Evolutionary conservation across 2,113 vertebrate genomes (phyloP).

Genomic region (Phocoena phocoena): DNA sequence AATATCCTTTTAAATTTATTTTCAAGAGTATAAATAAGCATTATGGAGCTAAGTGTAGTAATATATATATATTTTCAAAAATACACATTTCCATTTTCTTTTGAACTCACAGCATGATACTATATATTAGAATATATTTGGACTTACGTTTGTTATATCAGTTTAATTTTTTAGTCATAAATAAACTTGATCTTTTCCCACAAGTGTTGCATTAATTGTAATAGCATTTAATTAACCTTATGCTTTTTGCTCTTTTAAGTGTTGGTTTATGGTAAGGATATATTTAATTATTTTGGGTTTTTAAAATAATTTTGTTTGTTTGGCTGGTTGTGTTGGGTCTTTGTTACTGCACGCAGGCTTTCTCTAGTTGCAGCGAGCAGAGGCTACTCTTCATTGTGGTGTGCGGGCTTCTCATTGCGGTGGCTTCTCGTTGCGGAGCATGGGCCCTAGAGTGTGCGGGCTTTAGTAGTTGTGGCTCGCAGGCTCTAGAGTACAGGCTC

Average conservation of each 20-base stretch:
- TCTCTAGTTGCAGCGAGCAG: too few species aligned
- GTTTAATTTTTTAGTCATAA: background rate
- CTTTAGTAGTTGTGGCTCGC: too few species aligned
- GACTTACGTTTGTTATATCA: background rate
- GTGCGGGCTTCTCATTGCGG: too few species aligned
- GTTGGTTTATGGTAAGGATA: background rate
- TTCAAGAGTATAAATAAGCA: background rate
- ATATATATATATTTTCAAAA: background rate
- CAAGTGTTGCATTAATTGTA: background rate
- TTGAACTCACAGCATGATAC: background rate
- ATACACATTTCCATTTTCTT: background rate
- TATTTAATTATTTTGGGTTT: background rate
- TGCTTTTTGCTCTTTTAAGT: background rate
- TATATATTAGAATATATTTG: background rate
- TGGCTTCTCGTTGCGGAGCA: too few species aligned
- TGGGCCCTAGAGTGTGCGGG: too few species aligned
- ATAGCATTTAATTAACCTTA: background rate
- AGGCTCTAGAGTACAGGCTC: too few species aligned
- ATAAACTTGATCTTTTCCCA: background rate
- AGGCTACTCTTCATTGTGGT: too few species aligned
- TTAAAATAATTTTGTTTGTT: too few species aligned
- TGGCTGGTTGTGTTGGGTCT: too few species aligned
- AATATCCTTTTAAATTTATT: background rate
- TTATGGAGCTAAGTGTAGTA: conserved; percentile 25
- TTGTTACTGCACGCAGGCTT: too few species aligned